Conservation (phyloP, 2,797 vertebrate species). For the Glyptemys insculpta region DNA sequence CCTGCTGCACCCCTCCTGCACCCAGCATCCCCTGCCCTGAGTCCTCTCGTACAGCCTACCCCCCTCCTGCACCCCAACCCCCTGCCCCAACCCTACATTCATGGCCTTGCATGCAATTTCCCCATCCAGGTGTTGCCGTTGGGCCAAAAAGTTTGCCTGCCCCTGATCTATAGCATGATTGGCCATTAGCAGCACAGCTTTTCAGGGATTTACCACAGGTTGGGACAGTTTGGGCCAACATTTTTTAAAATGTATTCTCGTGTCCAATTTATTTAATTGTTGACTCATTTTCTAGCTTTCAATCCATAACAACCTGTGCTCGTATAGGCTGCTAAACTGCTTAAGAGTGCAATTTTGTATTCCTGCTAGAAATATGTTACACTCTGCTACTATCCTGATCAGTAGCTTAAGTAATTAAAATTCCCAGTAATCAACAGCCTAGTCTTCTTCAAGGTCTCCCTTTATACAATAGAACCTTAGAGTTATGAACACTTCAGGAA, state of each 20-base stretch:
- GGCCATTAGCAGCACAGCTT: not conserved
- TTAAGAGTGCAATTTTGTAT: not conserved
- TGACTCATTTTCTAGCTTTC: not conserved
- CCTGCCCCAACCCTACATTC: too few species aligned
- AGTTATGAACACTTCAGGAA: too few species aligned
- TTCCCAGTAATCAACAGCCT: not conserved
- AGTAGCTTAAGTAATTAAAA: not conserved
- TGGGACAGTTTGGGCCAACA: not conserved
- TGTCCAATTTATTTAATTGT: not conserved
- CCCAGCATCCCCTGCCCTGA: too few species aligned
- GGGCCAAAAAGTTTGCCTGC: too few species aligned
- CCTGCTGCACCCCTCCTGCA: too few species aligned
- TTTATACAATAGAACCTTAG: not conserved
- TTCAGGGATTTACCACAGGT: not conserved
- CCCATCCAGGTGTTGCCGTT: too few species aligned
- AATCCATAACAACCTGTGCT: not conserved
- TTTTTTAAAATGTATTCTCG: not conserved
- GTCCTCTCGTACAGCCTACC: too few species aligned
- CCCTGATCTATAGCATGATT: not conserved
- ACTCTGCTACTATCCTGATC: not conserved
- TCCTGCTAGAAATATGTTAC: not conserved
- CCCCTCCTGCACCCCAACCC: too few species aligned
- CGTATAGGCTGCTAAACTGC: not conserved
- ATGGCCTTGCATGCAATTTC: too few species aligned
- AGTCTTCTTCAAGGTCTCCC: not conserved